Conservation (phyloP, 2,113 vertebrate species). For the Carlito syrichta region DNA sequence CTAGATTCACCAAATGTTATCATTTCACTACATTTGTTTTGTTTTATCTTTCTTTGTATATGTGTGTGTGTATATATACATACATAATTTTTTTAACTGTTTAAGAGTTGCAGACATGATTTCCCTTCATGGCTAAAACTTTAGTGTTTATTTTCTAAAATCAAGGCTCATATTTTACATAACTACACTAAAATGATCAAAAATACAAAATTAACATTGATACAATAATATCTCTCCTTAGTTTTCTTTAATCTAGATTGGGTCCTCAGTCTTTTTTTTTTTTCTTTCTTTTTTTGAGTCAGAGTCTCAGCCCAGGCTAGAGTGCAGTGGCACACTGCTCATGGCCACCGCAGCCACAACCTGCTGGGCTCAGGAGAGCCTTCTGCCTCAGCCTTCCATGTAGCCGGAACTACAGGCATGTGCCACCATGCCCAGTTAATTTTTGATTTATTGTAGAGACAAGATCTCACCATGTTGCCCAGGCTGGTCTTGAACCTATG, state of each 20-base stretch:
- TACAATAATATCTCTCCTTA: background rate
- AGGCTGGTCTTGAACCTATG: no score
- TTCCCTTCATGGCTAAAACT: constrained; percentile 15
- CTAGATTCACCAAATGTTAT: background rate
- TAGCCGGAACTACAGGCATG: no score
- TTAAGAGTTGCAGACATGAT: background rate
- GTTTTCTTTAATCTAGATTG: constrained; percentile 43
- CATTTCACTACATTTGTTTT: constrained; percentile 2
- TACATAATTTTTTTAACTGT: background rate
- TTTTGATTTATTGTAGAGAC: no score
- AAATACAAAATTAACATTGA: constrained; percentile 27
- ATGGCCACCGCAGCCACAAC: no score
- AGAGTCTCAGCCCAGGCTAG: no score
- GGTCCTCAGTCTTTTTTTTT: constrained; percentile 32
- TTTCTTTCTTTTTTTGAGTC: no score
- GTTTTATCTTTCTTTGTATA: background rate
- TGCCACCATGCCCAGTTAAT: no score
- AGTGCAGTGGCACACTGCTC: no score
- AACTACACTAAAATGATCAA: constrained; percentile 29
- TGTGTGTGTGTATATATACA: background rate
- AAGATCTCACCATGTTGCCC: no score
- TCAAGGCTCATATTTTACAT: constrained; percentile 26
- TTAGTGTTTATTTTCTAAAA: constrained; percentile 37
- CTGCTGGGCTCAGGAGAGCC: no score
- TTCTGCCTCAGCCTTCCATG: no score